Evolutionary conservation across 1,140 invertebrate genomes (phyloP).

Genomic region (Cydia splendana): DNA sequence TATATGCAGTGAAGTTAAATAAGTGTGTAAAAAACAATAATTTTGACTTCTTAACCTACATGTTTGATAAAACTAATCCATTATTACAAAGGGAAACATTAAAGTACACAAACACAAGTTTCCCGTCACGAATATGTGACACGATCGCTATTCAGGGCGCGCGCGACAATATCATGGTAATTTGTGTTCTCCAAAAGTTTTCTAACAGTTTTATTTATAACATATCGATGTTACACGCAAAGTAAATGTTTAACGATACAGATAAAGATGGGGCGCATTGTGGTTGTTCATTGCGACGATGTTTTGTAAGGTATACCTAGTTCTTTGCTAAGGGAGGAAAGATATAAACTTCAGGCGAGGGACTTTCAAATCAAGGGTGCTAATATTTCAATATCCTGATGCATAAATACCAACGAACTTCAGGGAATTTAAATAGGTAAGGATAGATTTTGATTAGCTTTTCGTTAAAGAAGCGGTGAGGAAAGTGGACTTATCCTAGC

Average conservation of each 20-base stretch:
- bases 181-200: slow-evolving; percentile 39
- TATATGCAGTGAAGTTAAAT: too few species aligned
- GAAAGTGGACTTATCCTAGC: too few species aligned
- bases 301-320: too few species aligned
- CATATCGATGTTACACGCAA: slow-evolving; percentile 52
- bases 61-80: not conserved
- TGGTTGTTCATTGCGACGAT: not conserved
- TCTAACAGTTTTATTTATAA: slow-evolving; percentile 50
- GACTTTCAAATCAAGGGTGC: too few species aligned
- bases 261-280: slow-evolving; percentile 33
- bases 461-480: too few species aligned
- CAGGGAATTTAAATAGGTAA: too few species aligned
- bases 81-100: slow-evolving; percentile 8
- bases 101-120: slow-evolving; percentile 23
- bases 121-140: slow-evolving; percentile 33
- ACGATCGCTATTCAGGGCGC: slow-evolving; percentile 48
- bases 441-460: too few species aligned
- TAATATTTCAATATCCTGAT: too few species aligned
- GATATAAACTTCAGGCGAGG: too few species aligned
- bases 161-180: slow-evolving; percentile 51
- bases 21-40: not conserved
- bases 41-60: not conserved
- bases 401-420: too few species aligned
- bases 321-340: too few species aligned
- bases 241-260: slow-evolving; percentile 45